Evolutionary conservation across 2,113 vertebrate genomes (phyloP).

Genomic region (Phrynocephalus versicolor): DNA sequence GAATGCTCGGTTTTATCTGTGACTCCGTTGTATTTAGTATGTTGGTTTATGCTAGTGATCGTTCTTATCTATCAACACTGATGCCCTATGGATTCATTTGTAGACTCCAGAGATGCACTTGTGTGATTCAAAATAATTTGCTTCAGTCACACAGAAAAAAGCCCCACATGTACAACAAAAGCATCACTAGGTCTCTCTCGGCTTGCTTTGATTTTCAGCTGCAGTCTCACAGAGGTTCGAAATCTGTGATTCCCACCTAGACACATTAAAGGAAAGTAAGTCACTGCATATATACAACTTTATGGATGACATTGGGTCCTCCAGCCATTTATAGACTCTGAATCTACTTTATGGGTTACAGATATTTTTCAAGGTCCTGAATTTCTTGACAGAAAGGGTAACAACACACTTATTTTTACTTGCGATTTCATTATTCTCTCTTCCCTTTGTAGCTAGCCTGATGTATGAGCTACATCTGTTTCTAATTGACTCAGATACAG

Average conservation of each 20-base stretch:
- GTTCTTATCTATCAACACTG: neutral
- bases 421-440: conserved; percentile 47
- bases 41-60: neutral
- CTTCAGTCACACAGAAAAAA: neutral
- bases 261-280: conserved; percentile 60
- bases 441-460: conserved; percentile 52
- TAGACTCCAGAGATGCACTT: neutral
- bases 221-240: conserved; percentile 5
- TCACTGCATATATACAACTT: conserved; percentile 6
- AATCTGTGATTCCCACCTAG: conserved; percentile 51
- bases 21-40: too few species aligned
- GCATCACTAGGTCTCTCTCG: neutral
- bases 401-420: conserved; percentile 31
- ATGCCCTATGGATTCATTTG: neutral
- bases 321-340: too few species aligned
- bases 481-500: conserved; percentile 35
- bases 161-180: neutral
- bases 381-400: too few species aligned
- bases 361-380: too few species aligned
- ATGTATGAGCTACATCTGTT: conserved; percentile 41
- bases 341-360: too few species aligned
- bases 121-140: neutral
- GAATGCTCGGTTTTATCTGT: too few species aligned
- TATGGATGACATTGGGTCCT: too few species aligned
- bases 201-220: neutral